Base-by-base conservation (phyloP, 2,113 vertebrate species). In the Paraplagusia blochii region DNA sequence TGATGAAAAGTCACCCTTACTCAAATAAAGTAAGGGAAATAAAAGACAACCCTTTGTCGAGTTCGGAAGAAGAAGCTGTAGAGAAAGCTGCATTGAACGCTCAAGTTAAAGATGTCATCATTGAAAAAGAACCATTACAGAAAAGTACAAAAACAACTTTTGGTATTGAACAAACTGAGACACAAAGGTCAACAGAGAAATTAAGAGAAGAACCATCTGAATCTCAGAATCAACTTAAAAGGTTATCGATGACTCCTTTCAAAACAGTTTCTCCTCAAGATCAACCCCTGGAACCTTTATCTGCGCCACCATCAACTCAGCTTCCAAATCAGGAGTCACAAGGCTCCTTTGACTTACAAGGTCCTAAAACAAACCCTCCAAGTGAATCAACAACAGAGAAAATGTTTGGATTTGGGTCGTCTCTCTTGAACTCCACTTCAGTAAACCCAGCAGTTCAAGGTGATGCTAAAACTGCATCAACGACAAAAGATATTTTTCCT, bases 281-380 rank as follows among this genome's bases (percentile, higher is more conserved):
- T 40, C n/a, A 83, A 19, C 79, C 85, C 19, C 62, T 72, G 18
- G 93, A 92, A 18, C 14, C 40, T 43, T 51, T 88, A 72, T 45
- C 87, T 74, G 65, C 46, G 18, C 88, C 88, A 54, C 63, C 14
- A 35, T 15, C 49, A 70, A 17, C 76, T 42, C 75, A 84, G 19
- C 77, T 88, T 35, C 74, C 75, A 13, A 95, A 93, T 36, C 92
- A 93, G 55, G 79, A 64, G 45, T 90, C 14, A 67, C 90, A 81
- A 78, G 89, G 87, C n/a, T 95, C 96, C 86, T 89, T 90, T 83
- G 82, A 83, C 8, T 88, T 90, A 74, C 81, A 80, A 58, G 68
- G 73, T 49, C 38, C 82, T 35, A 84, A 85, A 77, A 69, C 79
- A 50, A 80, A 94, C 14, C 81, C 86, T 59, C 19, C 86, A 46